A percentile compares a stretch with the other conserved stretches of the same genome.
phyloP scores from a whole-genome alignment of 2,113 vertebrate genomes.

The Paedocypris sp. region DNA sequence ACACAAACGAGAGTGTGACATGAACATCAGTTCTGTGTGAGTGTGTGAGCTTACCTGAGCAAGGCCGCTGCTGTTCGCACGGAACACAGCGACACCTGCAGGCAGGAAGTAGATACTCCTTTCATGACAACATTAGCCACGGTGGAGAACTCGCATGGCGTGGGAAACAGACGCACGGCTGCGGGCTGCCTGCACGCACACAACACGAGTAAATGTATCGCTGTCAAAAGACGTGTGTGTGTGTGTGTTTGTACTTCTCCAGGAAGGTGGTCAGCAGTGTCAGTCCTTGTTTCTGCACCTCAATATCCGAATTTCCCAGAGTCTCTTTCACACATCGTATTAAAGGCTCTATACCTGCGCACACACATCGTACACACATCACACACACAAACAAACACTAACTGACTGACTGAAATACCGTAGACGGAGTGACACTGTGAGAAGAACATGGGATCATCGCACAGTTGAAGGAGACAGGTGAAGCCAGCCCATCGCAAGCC shows the following conservation, averaged over 20 bases:
- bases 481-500: conserved; percentile 78
- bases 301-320: conserved; percentile 65
- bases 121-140: conserved; percentile 61
- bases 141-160: conserved; percentile 57
- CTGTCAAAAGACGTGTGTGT: not conserved
- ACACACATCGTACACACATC: conserved; percentile 25
- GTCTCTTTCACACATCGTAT: conserved; percentile 74
- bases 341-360: conserved; percentile 79
- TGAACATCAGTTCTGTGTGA: too few relatives aligned
- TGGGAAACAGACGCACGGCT: conserved; percentile 75
- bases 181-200: conserved; percentile 70
- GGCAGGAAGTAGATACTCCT: conserved; percentile 65
- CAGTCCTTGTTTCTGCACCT: conserved; percentile 79
- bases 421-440: conserved; percentile 88
- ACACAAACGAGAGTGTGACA: conserved; percentile 1
- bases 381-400: not conserved
- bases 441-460: conserved; percentile 81
- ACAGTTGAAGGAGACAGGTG: conserved; percentile 75
- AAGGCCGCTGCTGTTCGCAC: conserved; percentile 64
- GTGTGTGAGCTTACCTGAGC: conserved; percentile 65
- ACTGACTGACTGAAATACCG: conserved; percentile 75
- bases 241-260: conserved; percentile 65
- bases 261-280: conserved; percentile 79
- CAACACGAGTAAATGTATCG: too few relatives aligned
- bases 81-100: conserved; percentile 72